A percentile compares a stretch with the other conserved stretches of the same genome.
Conservation (phyloP, 2,888 invertebrate species). For the Noctuana brunneofusca region DNA sequence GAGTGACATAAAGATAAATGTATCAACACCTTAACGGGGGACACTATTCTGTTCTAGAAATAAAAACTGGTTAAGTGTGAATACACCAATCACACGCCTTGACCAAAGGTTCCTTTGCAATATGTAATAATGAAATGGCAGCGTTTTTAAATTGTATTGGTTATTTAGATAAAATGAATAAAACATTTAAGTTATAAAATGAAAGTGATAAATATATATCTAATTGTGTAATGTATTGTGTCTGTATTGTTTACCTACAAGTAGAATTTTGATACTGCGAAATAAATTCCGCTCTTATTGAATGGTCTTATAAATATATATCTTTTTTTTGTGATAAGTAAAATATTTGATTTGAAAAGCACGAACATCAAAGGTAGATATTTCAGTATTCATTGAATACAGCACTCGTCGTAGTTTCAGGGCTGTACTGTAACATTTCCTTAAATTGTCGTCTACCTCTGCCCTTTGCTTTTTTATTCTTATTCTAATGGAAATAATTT, state of each 20-base stretch:
- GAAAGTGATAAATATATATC: too few species aligned
- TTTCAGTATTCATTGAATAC: not conserved
- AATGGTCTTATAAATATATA: not conserved
- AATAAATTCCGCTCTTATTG: not conserved
- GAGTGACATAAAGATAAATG: slow-evolving; percentile 3
- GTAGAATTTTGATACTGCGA: not conserved
- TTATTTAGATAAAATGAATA: too few species aligned
- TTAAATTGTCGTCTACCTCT: too few species aligned
- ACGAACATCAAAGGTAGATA: not conserved
- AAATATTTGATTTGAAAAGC: not conserved
- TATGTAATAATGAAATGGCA: not conserved
- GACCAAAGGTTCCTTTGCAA: not conserved
- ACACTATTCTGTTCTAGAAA: not conserved
- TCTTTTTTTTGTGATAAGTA: not conserved
- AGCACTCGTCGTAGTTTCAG: not conserved
- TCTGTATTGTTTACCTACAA: too few species aligned
- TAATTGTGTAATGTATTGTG: too few species aligned
- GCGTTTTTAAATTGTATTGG: too few species aligned
- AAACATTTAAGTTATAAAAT: too few species aligned
- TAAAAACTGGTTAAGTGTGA: not conserved
- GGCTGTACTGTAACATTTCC: not conserved
- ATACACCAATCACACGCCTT: not conserved
- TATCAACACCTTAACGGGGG: not conserved
- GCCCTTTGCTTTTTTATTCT: not conserved
- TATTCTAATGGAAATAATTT: not conserved